A percentile compares a stretch with the other conserved stretches of the same genome.
Conservation (phyloP, 2,888 invertebrate species). For the Tetrapedia diversipes region DNA sequence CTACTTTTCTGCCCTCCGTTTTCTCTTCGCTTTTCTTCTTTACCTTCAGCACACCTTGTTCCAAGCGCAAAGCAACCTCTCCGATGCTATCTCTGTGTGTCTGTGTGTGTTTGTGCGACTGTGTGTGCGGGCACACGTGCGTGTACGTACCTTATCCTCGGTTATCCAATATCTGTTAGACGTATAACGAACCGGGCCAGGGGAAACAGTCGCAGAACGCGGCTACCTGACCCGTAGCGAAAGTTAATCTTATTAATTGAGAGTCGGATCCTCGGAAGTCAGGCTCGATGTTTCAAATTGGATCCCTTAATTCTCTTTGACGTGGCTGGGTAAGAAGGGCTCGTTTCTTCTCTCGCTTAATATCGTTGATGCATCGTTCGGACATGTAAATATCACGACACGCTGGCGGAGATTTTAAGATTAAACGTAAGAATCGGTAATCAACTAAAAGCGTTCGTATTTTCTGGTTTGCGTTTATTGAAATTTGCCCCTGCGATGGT, state of each 20-base stretch:
- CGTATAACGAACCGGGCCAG: slow-evolving; percentile 6
- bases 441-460: too few species aligned
- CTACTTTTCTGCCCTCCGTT: background rate
- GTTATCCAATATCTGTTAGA: slow-evolving; percentile 42
- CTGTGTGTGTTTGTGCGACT: too few species aligned
- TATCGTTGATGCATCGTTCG: background rate
- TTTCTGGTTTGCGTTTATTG: too few species aligned
- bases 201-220: slow-evolving; percentile 11
- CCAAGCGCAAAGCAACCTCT: background rate
- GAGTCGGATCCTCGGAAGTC: slow-evolving; percentile 16
- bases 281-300: slow-evolving; percentile 25
- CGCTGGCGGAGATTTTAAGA: background rate
- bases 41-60: slow-evolving; percentile 47
- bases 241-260: slow-evolving; percentile 50
- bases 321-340: too few species aligned
- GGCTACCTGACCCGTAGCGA: slow-evolving; percentile 9
- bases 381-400: slow-evolving; percentile 4
- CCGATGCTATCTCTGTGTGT: slow-evolving; percentile 13
- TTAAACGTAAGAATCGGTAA: too few species aligned
- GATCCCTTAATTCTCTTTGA: slow-evolving; percentile 21
- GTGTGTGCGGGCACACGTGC: too few species aligned
- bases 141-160: slow-evolving; percentile 2
- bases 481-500: too few species aligned
- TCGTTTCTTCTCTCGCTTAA: background rate
- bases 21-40: slow-evolving; percentile 39